Evolutionary conservation across 2,113 vertebrate genomes (phyloP), one percentile per base, ranked within the genome.

Genomic region (Planiliza haematocheilus): DNA sequence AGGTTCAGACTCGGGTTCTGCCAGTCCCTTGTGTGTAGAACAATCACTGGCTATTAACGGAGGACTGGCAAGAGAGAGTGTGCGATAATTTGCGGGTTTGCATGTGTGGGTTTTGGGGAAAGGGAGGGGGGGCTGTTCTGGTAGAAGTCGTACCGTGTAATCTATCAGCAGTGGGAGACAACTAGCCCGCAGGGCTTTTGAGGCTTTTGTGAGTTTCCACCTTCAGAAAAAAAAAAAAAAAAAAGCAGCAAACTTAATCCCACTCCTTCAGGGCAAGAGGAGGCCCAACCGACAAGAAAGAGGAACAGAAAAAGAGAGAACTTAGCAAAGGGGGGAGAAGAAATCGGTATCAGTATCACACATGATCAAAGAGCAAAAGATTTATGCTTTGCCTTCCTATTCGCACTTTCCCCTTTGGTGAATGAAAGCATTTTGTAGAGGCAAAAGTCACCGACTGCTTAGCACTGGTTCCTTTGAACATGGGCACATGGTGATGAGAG

Each of bases 161-260:
- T 79, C 71, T 41, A 60, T 82, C 78, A 76, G 61, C 66, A 74
- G 74, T 63, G 59, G 83, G 57, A 87, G 74, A 78, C 81, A 79
- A 70, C 48, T 36, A 36, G 69, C 79, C 86, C 68, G 57, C 64
- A 64, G 88, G 83, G 64, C 24, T 74, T 80, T 77, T 81, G 55
- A 81, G 64, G 70, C 68, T 86, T 83, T 84, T 85, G 69, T 81
- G 74, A 86, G 67, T 84, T 79, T 82, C 56, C 58, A 79, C 43
- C 62, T 81, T 88, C 55, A 74, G 37, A 88, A 74, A 58, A 59
- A 49, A n/a, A 79, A 41, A 17, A 38, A 42, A 24, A 10, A 18
- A 14, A 7, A 68, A 51, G 64, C 64, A 41, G 73, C 9, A 66
- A 85, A 85, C 45, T 77, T 85, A 87, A 90, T 88, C 84, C 81